phyloP scores from a whole-genome alignment of 2,797 vertebrate species.

The Silurus lanzhouensis region DNA sequence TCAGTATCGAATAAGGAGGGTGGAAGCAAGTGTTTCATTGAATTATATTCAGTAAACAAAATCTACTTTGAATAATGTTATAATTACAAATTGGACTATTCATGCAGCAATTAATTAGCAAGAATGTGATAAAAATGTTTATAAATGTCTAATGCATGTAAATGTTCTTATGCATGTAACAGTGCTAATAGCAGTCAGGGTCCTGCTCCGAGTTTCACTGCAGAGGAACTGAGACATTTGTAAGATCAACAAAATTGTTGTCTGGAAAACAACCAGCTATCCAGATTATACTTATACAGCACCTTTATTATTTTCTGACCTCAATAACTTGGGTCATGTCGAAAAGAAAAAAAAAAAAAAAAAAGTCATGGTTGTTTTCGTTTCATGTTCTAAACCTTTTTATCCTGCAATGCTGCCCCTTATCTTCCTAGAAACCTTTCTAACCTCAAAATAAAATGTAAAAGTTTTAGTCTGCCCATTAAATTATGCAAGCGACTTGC shows the following conservation, averaged over 20 bases:
- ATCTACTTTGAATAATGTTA: background rate
- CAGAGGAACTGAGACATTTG: background rate
- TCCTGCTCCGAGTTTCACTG: background rate
- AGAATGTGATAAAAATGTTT: background rate
- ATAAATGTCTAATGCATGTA: no score
- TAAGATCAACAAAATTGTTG: background rate
- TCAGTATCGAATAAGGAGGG: background rate
- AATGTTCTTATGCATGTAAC: background rate
- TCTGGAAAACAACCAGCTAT: background rate
- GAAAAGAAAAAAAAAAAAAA: background rate
- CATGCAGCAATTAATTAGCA: background rate
- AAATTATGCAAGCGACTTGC: background rate
- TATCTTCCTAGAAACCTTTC: background rate
- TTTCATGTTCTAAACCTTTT: background rate
- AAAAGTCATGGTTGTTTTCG: background rate
- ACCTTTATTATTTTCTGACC: background rate
- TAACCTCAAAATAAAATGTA: background rate
- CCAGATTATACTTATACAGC: background rate
- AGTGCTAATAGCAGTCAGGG: background rate
- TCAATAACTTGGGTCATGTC: background rate
- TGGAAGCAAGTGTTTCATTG: background rate
- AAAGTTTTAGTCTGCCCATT: background rate
- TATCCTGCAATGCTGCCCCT: background rate
- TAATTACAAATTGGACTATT: background rate
- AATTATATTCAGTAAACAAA: background rate